Base-by-base conservation (phyloP, 2,113 vertebrate species). In the Haemorhous mexicanus region DNA sequence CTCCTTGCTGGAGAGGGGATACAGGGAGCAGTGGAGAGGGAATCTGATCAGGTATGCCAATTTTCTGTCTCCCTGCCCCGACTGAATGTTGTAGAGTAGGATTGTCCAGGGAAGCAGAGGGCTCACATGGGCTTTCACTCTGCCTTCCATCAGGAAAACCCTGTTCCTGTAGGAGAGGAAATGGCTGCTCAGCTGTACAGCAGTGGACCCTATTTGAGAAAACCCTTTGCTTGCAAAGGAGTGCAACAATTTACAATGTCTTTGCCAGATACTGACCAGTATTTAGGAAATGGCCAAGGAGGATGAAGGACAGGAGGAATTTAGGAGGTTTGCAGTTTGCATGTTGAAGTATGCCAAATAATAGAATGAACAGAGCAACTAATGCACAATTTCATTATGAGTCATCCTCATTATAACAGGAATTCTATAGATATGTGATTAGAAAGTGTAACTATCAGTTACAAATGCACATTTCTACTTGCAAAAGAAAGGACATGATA, bases 371-470 rank as follows among this genome's bases (percentile, higher is more conserved):
- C 89, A 94, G 89, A 96, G 83, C 4, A 41, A 95, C 66, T 93
- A 96, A 94, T 84, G 88, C 73, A 66, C 95, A 91, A 97, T 97
- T 97, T 92, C 89, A 89, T 96, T 97, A 84, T 97, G 96, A 98
- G 75, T 97, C 97, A 98, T 95, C 83, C 92, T 95, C 95, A 96
- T 97, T 95, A 96, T 90, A 96, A 96, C 24, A 41, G 95, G 89
- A 97, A 96, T 96, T 92, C 95, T 93, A 97, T 93, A 95, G 93
- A 94, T 96, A 89, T 53, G 28, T 94, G 97, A 96, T 84, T 84
- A 95, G 91, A 73, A 98, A 96, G 84, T 93, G 91, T 94, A 97
- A 90, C 91, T 96, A 77, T 96, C 94, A 96, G 80, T 92, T 97
- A 96, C 82, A 97, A 96, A 97, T 91, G 80, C 79, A 82, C 89